phyloP scores from a whole-genome alignment of 35 echinoderm and acorn worm genomes.

The Ptychodera flava region DNA sequence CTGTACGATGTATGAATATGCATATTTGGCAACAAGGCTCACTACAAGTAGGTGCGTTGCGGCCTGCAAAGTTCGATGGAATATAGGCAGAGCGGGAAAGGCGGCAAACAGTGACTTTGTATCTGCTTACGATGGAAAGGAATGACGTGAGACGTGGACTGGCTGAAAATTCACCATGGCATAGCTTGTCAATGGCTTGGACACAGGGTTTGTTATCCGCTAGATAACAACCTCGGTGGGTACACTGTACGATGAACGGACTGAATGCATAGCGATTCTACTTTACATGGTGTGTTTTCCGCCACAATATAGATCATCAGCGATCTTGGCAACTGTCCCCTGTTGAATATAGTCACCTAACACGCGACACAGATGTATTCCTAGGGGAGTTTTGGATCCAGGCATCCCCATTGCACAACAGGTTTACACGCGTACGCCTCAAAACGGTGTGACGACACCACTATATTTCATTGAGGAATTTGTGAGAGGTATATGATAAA shows the following conservation, averaged over 20 bases:
- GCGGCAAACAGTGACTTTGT: slow-evolving; percentile 38
- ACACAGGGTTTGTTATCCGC: slow-evolving; percentile 65
- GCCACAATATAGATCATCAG: slow-evolving; percentile 46
- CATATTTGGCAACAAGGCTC: too few species aligned
- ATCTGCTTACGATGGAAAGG: slow-evolving; percentile 43
- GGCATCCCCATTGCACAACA: slow-evolving; percentile 57
- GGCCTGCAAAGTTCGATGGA: slow-evolving; percentile 59
- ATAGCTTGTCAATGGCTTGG: too few species aligned
- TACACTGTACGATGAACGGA: slow-evolving; percentile 40
- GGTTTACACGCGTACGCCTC: slow-evolving; percentile 52
- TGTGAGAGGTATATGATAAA: too few species aligned
- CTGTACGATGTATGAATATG: slow-evolving; percentile 17
- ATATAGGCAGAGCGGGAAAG: slow-evolving; percentile 51
- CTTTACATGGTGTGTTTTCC: slow-evolving; percentile 39
- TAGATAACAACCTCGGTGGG: slow-evolving; percentile 26
- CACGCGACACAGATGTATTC: slow-evolving; percentile 57
- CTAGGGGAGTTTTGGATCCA: slow-evolving; percentile 45
- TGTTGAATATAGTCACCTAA: too few species aligned
- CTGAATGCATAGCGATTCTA: slow-evolving; percentile 37
- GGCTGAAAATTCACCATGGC: too few species aligned
- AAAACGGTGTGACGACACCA: slow-evolving; percentile 46
- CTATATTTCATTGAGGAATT: slow-evolving; percentile 55
- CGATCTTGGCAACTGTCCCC: slow-evolving; percentile 43
- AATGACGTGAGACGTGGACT: too few species aligned
- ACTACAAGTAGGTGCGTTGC: slow-evolving; percentile 43